phyloP scores from a whole-genome alignment of 2,797 vertebrate species.

The Dermochelys coriacea region DNA sequence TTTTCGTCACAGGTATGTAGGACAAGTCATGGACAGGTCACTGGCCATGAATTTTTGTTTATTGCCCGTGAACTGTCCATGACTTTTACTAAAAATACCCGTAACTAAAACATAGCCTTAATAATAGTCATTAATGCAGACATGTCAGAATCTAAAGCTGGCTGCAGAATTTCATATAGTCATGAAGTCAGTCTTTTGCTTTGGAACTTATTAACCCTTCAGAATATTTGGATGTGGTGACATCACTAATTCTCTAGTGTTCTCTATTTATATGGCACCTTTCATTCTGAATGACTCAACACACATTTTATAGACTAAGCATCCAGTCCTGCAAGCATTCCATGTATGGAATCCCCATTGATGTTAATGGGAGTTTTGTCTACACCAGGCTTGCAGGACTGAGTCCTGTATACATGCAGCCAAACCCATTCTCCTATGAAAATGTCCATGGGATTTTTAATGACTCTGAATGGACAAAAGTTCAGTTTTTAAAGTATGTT shows the following conservation, averaged over 20 bases:
- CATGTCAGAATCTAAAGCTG: not conserved
- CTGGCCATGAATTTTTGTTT: too few species aligned
- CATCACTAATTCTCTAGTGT: not conserved
- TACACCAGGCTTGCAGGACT: not conserved
- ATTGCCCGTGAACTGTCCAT: too few species aligned
- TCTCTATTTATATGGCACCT: not conserved
- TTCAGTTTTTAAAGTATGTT: not conserved
- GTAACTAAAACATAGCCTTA: too few species aligned
- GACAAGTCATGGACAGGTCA: too few species aligned
- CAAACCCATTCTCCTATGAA: not conserved
- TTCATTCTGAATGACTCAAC: not conserved
- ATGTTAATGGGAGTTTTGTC: not conserved
- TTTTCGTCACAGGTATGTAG: too few species aligned
- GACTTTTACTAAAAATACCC: too few species aligned
- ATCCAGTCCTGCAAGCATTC: not conserved
- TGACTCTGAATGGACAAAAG: not conserved
- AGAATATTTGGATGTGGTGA: not conserved
- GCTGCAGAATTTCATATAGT: not conserved
- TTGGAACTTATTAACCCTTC: not conserved
- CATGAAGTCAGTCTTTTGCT: slow-evolving; percentile 17
- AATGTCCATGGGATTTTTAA: not conserved
- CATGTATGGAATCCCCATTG: not conserved
- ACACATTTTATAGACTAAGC: not conserved
- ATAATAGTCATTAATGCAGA: not conserved
- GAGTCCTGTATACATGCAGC: not conserved